phyloP scores from a whole-genome alignment of 2,113 vertebrate genomes.

The Athene cunicularia region DNA sequence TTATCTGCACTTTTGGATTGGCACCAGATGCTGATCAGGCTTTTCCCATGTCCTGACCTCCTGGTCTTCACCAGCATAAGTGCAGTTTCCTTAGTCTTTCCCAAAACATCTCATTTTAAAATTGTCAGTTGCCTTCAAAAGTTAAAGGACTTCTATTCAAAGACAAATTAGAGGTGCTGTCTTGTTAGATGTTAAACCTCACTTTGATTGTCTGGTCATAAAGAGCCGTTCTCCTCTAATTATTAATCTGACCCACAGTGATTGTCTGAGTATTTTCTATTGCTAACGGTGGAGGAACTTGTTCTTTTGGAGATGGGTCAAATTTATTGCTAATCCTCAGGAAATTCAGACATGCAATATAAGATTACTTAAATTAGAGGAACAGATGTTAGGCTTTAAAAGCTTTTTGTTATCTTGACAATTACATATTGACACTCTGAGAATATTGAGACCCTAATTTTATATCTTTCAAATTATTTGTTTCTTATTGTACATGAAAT shows the following conservation, averaged over 20 bases:
- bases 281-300: not conserved
- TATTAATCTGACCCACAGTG: not conserved
- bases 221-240: not conserved
- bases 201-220: not conserved
- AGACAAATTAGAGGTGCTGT: not conserved
- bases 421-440: not conserved
- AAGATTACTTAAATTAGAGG: constrained; percentile 9
- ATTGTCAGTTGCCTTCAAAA: not conserved
- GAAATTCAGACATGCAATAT: not conserved
- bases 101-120: not conserved
- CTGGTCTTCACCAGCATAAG: not conserved
- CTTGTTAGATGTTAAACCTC: not conserved
- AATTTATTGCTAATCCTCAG: not conserved
- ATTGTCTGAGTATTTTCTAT: not conserved
- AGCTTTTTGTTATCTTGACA: not conserved
- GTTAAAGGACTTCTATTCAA: not conserved
- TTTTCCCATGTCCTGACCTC: not conserved
- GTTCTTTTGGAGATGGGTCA: not conserved
- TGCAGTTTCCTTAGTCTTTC: not conserved
- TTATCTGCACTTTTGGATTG: not conserved
- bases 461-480: not conserved
- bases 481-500: not conserved
- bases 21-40: not conserved
- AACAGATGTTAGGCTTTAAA: not conserved
- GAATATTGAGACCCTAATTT: not conserved